These are phyloP conservation scores for Torymus tubicola DNA, from an alignment of 2,888 invertebrate species.

Conservation along the genomic window DNA sequence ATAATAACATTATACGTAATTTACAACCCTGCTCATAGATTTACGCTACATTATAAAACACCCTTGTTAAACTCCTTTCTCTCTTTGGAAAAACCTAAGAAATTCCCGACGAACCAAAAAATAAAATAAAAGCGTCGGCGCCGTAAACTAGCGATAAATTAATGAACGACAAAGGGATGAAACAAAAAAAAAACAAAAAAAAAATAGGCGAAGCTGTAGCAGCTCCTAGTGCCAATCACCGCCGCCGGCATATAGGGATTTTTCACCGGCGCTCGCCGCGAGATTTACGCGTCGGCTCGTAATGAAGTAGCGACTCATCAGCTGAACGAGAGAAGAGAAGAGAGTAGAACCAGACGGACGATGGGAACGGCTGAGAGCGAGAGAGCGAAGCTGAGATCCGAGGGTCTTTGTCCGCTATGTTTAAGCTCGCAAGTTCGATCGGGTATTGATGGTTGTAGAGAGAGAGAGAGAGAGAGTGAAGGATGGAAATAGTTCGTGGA, in stretches of 20 bases:
- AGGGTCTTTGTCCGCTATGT: conserved; percentile 3
- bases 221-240: conserved; percentile 51
- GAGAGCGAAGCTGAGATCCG: not conserved
- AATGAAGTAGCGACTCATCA: conserved; percentile 58
- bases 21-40: conserved; percentile 17
- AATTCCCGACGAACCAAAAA: not conserved
- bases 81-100: not conserved
- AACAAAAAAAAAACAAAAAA: conserved; percentile 27
- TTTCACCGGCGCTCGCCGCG: conserved; percentile 35
- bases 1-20: conserved; percentile 45
- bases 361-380: not conserved
- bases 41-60: conserved; percentile 36
- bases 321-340: too few relatives aligned
- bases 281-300: conserved; percentile 53
- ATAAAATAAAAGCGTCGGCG: conserved; percentile 8
- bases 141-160: conserved; percentile 52
- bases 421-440: conserved; percentile 33
- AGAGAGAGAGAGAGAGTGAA: too few relatives aligned
- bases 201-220: not conserved
- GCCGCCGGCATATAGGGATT: not conserved
- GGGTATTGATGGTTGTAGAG: conserved; percentile 20
- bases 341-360: not conserved
- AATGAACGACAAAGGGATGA: conserved; percentile 37
- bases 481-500: too few relatives aligned
- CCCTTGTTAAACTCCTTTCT: not conserved